Evolutionary conservation across 92 coral and sea anemone genomes (phyloP).

Genomic region (Virgularia gustaviana): DNA sequence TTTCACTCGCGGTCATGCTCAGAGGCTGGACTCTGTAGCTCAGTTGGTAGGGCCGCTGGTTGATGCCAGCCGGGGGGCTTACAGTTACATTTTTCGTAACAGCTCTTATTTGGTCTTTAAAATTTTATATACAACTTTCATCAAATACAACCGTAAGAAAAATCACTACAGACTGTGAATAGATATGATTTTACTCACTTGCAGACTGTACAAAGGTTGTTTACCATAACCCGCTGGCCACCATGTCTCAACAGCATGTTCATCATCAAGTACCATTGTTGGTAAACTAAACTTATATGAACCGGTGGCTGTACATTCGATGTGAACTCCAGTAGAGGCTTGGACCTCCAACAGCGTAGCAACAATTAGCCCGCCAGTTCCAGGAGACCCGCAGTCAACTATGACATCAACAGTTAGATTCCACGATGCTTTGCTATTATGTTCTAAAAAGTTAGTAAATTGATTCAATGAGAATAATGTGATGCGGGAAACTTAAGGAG

Average conservation of each 20-base stretch:
- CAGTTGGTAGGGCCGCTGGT: too few species aligned
- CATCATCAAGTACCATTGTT: slow-evolving; percentile 49
- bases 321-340: slow-evolving; percentile 34
- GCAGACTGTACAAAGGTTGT: slow-evolving; percentile 63
- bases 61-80: too few species aligned
- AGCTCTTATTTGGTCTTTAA: too few species aligned
- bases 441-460: neutral
- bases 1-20: too few species aligned
- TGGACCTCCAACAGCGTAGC: slow-evolving; percentile 64
- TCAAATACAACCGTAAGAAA: too few species aligned
- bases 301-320: slow-evolving; percentile 49
- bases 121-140: too few species aligned
- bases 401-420: slow-evolving; percentile 53
- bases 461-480: too few species aligned
- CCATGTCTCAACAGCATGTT: slow-evolving; percentile 65
- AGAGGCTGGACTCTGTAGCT: too few species aligned
- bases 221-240: slow-evolving; percentile 97
- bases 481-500: too few species aligned
- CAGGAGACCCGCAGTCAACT: slow-evolving; percentile 57
- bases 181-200: slow-evolving; percentile 47
- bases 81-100: too few species aligned
- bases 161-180: too few species aligned
- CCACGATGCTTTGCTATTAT: slow-evolving; percentile 51
- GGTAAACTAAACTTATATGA: slow-evolving; percentile 57
- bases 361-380: slow-evolving; percentile 46